Percentiles rank a stretch among this genome's conserved stretches.
Evolutionary conservation across 2,797 vertebrate genomes (phyloP).

Genomic region (Nothura maculosa): DNA sequence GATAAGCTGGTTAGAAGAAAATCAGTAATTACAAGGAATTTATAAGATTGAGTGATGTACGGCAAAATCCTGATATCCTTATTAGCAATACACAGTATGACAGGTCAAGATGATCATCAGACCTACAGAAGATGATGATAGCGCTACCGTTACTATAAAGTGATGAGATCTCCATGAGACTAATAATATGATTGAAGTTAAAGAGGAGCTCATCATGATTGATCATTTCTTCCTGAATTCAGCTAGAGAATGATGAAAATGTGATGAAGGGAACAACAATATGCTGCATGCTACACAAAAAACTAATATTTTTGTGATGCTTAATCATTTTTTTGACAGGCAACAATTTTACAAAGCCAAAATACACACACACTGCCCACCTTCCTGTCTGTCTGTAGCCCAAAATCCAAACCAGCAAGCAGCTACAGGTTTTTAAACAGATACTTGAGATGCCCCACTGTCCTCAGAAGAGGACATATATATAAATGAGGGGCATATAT

Average conservation of each 20-base stretch:
- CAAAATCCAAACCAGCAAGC: not conserved
- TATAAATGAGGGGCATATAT: not conserved
- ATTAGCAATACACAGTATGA: not conserved
- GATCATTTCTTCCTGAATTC: not conserved
- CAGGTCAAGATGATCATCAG: not conserved
- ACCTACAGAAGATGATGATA: not conserved
- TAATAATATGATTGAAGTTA: not conserved
- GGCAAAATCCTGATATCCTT: not conserved
- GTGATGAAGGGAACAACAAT: not conserved
- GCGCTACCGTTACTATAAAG: not conserved
- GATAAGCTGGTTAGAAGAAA: not conserved
- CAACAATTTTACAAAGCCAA: not conserved
- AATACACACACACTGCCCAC: not conserved
- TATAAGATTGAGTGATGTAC: fast-evolving
- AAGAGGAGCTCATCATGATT: not conserved
- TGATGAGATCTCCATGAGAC: not conserved
- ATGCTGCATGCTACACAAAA: not conserved
- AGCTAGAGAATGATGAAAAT: not conserved
- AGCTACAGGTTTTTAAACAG: not conserved
- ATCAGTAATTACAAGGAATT: not conserved
- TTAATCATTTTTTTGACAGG: not conserved
- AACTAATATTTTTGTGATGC: not conserved
- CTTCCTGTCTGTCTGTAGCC: not conserved
- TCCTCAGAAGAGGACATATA: not conserved
- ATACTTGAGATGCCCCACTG: not conserved